Evolutionary conservation across 2,113 vertebrate genomes (phyloP), one percentile per base, ranked within the genome.

Genomic region (Crocuta crocuta): DNA sequence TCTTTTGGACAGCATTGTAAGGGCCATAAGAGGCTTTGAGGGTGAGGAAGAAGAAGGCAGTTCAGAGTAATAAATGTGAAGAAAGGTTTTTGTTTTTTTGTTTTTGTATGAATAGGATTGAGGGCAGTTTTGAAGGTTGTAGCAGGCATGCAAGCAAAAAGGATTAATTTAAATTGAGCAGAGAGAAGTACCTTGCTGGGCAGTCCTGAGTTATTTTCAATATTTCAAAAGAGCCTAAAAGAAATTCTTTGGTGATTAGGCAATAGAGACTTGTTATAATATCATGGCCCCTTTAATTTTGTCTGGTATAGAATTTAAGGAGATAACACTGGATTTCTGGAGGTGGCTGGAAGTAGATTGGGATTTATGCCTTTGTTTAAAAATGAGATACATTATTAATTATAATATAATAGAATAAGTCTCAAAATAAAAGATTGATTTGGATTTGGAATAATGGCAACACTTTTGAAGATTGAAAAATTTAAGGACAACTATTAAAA

Each of bases 331-430:
- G 28, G 19, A 85, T 95, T 43, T 35, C 3, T 71, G 28, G 23
- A 88, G 28, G 4, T 31, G 63, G 26, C 23, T 88, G 8, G 19
- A 91, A 87, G 24, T 53, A 35, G 50, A 48, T 83, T 31, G 55
- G 35, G 50, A 43, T 83, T 91, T 94, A 91, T 83, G 76, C 19
- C 4, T 96, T 86, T 93, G 55, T 53, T 97, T 97, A 83, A 93
- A 97, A 91, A 81, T 85, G 88, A 94, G 61, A 43, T 50, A 93
- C 94, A 94, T 79, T 55, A 83, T 81, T 71, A 26, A 61, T 71
- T 71, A 7, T 90, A 90, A 35, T 86, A 23, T 81, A 23, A 63
- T 86, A 28, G 21, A 53, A 10, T 48, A 92, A 82, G 17, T 82
- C 33, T 94, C 55, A 93, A 97, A 96, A 78, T 93, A 73, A 45